Percentiles rank a stretch among this genome's conserved stretches.
phyloP scores from a whole-genome alignment of 1,140 invertebrate genomes.

The Leptonema lineaticorne region DNA sequence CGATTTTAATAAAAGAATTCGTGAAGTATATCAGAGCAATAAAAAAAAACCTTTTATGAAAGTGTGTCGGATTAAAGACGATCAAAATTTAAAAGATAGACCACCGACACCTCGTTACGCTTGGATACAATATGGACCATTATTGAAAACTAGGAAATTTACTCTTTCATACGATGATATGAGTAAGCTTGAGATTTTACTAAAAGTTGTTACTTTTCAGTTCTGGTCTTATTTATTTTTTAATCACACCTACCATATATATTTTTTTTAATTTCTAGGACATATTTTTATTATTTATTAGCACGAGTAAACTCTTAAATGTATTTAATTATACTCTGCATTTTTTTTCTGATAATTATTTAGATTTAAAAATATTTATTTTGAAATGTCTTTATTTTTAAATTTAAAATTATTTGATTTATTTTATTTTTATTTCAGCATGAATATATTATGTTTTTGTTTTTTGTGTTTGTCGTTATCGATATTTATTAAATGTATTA shows the following conservation, averaged over 20 bases:
- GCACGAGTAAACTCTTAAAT: no score
- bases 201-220: slow-evolving; percentile 7
- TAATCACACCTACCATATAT: slow-evolving; percentile 1
- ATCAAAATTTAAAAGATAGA: slow-evolving; percentile 8
- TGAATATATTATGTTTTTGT: neutral
- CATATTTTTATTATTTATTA: neutral
- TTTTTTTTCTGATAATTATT: no score
- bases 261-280: slow-evolving; percentile 3
- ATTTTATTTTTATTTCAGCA: no score
- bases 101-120: slow-evolving; percentile 17
- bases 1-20: neutral
- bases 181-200: slow-evolving; percentile 33
- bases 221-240: slow-evolving; percentile 10
- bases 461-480: neutral
- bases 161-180: slow-evolving; percentile 28
- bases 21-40: slow-evolving; percentile 4
- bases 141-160: neutral
- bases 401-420: no score
- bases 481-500: neutral
- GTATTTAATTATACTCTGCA: no score
- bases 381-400: no score
- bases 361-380: no score
- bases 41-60: slow-evolving; percentile 20
- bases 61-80: slow-evolving; percentile 23
- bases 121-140: slow-evolving; percentile 21